These are phyloP conservation scores for Helleia helle DNA, from an alignment of 2,888 invertebrate genomes.

Conservation along the genomic window DNA sequence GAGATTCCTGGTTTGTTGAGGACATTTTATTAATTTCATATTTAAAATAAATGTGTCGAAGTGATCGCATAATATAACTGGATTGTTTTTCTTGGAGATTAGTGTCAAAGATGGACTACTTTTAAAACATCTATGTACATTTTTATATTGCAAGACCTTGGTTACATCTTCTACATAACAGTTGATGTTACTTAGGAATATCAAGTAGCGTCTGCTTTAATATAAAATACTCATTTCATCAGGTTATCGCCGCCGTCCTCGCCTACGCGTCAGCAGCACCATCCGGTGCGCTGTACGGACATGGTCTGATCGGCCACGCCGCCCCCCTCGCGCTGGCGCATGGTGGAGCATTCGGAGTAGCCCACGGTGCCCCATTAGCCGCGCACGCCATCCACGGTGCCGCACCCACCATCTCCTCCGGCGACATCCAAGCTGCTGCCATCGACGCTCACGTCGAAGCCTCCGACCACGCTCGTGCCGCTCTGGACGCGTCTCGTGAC, in stretches of 20 bases:
- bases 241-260: slow-evolving; percentile 71
- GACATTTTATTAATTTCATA: neutral
- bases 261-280: slow-evolving; percentile 60
- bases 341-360: slow-evolving; percentile 26
- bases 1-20: slow-evolving; percentile 64
- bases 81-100: too few relatives aligned
- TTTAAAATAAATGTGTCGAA: too few relatives aligned
- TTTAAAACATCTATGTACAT: too few relatives aligned
- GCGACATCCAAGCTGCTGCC: slow-evolving; percentile 46
- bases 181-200: too few relatives aligned
- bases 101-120: too few relatives aligned
- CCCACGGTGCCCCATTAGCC: slow-evolving; percentile 33
- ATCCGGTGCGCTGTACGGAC: slow-evolving; percentile 45
- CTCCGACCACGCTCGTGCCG: slow-evolving; percentile 57
- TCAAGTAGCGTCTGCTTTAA: too few relatives aligned
- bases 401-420: slow-evolving; percentile 55
- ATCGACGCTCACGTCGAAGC: slow-evolving; percentile 56
- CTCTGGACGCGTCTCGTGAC: slow-evolving; percentile 53
- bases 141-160: too few relatives aligned
- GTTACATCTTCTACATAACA: too few relatives aligned
- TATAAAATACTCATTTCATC: slow-evolving; percentile 24
- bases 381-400: slow-evolving; percentile 31
- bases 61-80: too few relatives aligned
- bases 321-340: slow-evolving; percentile 15
- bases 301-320: slow-evolving; percentile 21